Percentiles rank a stretch among this genome's conserved stretches.
phyloP scores from a whole-genome alignment of 1,140 invertebrate genomes.

The Bombus polaris region DNA sequence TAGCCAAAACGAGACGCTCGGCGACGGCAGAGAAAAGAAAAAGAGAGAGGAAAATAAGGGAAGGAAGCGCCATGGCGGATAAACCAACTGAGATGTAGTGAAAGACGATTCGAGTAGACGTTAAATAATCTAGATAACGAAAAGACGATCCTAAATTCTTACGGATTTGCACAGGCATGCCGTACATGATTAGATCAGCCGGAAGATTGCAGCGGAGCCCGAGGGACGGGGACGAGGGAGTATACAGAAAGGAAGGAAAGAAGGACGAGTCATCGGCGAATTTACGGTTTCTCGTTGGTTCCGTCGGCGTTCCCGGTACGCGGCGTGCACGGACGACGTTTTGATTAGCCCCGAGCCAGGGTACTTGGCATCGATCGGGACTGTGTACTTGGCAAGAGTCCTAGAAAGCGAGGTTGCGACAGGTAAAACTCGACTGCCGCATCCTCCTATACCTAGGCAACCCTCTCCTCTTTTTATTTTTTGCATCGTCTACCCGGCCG shows the following conservation, averaged over 20 bases:
- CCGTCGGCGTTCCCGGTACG: not conserved
- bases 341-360: conserved; percentile 61
- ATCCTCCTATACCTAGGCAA: conserved; percentile 9
- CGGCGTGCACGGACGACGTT: conserved; percentile 55
- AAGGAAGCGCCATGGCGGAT: no score
- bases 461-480: not conserved
- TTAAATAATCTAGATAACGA: conserved; percentile 64
- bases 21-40: not conserved
- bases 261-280: conserved; percentile 29
- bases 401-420: conserved; percentile 57
- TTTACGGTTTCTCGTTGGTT: conserved; percentile 44
- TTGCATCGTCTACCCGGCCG: conserved; percentile 33
- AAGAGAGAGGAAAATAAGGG: not conserved
- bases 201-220: conserved; percentile 55
- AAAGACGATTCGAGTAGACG: not conserved
- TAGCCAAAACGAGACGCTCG: no score
- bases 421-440: conserved; percentile 59
- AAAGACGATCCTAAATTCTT: conserved; percentile 70
- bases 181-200: conserved; percentile 63
- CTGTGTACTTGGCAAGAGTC: conserved; percentile 57
- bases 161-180: conserved; percentile 63
- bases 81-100: not conserved
- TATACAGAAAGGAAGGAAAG: no score
- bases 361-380: conserved; percentile 45
- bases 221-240: not conserved